These are phyloP conservation scores for Cichladusa arquata DNA, from an alignment of 2,113 vertebrate species.

Conservation along the genomic window DNA sequence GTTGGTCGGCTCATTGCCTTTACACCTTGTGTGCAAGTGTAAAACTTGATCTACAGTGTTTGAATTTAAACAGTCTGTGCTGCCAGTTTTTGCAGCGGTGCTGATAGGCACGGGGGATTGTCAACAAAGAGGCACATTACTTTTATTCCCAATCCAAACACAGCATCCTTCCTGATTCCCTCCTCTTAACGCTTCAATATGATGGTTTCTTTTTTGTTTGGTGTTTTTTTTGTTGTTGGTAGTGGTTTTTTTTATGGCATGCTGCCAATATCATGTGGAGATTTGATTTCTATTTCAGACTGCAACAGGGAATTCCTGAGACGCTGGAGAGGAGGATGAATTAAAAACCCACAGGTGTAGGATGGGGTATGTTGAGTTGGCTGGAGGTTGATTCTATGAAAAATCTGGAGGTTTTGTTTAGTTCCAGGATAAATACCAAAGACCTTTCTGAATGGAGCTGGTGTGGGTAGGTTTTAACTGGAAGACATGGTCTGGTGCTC, in stretches of 20 bases:
- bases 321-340: neutral
- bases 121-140: conserved; percentile 1
- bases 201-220: neutral
- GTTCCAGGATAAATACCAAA: neutral
- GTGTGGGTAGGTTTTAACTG: neutral
- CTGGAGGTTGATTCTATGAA: neutral
- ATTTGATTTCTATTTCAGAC: conserved; percentile 19
- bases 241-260: neutral
- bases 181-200: neutral
- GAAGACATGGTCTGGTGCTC: neutral
- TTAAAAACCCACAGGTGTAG: conserved; percentile 21
- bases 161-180: neutral
- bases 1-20: conserved; percentile 31
- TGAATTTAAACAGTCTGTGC: conserved; percentile 30
- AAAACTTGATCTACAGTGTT: conserved; percentile 23
- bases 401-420: neutral
- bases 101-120: neutral
- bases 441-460: neutral
- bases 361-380: neutral
- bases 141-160: conserved; percentile 9
- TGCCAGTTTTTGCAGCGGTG: neutral
- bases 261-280: neutral
- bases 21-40: conserved; percentile 56
- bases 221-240: neutral
- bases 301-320: conserved; percentile 29